These are phyloP conservation scores for Pachycephus smyrnensis DNA, from an alignment of 2,888 invertebrate species.

Conservation along the genomic window DNA sequence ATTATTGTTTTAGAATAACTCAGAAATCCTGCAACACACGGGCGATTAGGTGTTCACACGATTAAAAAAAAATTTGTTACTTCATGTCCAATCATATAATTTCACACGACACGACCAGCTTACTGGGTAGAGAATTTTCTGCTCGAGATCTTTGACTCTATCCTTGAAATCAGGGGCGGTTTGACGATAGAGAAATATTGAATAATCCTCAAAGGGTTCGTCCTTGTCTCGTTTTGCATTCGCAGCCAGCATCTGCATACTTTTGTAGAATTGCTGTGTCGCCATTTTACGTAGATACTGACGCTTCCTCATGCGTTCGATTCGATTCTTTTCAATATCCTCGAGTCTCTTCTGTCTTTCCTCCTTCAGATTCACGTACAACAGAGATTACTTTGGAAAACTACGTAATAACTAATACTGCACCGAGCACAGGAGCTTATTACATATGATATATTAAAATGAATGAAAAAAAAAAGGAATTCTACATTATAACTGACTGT, in stretches of 20 bases:
- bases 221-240: conserved; percentile 76
- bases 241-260: conserved; percentile 85
- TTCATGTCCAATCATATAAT: neutral
- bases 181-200: conserved; percentile 86
- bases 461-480: neutral
- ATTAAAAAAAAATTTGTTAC: neutral
- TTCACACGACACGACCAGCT: conserved; percentile 60
- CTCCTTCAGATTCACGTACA: conserved; percentile 69
- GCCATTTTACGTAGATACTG: conserved; percentile 80
- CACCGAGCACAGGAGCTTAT: neutral
- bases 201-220: conserved; percentile 84
- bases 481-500: conserved; percentile 12
- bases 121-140: conserved; percentile 80
- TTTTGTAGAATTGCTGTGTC: conserved; percentile 86
- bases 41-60: neutral
- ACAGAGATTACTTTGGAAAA: conserved; percentile 26
- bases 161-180: conserved; percentile 87
- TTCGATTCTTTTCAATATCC: conserved; percentile 78
- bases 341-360: conserved; percentile 80
- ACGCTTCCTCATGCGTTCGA: conserved; percentile 75
- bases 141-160: conserved; percentile 84
- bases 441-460: neutral
- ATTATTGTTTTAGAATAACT: neutral
- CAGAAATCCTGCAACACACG: neutral
- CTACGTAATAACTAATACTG: conserved; percentile 17